Percentiles rank a stretch among this genome's conserved stretches.
phyloP scores from a whole-genome alignment of 2,113 vertebrate genomes.

The Grallaria varia region DNA sequence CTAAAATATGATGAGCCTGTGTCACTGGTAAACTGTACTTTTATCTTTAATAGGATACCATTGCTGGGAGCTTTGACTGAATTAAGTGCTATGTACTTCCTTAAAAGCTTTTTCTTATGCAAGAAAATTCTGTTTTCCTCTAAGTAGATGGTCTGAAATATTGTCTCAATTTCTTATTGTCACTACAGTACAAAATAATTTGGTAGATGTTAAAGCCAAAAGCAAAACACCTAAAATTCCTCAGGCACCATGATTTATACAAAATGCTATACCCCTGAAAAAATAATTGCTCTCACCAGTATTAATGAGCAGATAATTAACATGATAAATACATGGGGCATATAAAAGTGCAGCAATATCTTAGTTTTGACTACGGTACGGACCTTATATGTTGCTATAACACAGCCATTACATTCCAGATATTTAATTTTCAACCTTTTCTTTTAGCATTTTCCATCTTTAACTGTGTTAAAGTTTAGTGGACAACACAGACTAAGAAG shows the following conservation, averaged over 20 bases:
- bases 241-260: not conserved
- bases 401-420: not conserved
- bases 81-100: not conserved
- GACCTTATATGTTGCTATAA: not conserved
- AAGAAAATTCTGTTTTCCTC: not conserved
- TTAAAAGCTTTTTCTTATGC: not conserved
- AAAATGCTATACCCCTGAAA: not conserved
- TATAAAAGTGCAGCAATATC: not conserved
- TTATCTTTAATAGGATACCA: not conserved
- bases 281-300: slow-evolving; percentile 28
- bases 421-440: not conserved
- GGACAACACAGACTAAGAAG: not conserved
- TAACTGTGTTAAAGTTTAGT: not conserved
- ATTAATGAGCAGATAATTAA: slow-evolving; percentile 32
- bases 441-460: not conserved
- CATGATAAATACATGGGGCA: not conserved
- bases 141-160: not conserved
- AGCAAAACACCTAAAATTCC: not conserved
- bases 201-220: not conserved
- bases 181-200: not conserved
- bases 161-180: not conserved
- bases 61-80: not conserved
- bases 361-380: slow-evolving; percentile 14
- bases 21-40: not conserved
- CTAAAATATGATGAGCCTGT: not conserved